phyloP scores from a whole-genome alignment of 2,888 invertebrate genomes.

The Drosophila phalerata region DNA sequence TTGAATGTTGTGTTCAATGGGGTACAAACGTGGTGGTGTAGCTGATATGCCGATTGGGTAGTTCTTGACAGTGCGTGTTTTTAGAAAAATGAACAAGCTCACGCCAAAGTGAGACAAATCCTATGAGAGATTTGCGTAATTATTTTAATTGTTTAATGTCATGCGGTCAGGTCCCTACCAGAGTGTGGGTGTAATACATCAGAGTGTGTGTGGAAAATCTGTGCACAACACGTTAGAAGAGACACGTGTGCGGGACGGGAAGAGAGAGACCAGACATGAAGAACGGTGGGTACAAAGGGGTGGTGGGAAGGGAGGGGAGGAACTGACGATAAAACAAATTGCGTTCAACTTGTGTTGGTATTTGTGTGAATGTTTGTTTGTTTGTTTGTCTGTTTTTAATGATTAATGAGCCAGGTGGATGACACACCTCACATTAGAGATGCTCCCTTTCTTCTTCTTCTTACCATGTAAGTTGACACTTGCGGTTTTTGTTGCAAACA shows the following conservation, averaged over 20 bases:
- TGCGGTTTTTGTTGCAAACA: conserved; percentile 38
- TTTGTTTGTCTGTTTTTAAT: conserved; percentile 63
- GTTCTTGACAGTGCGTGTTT: conserved; percentile 6
- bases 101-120: conserved; percentile 67
- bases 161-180: conserved; percentile 67
- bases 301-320: neutral
- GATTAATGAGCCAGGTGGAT: conserved; percentile 68
- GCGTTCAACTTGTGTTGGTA: conserved; percentile 61
- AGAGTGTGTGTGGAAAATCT: conserved; percentile 47
- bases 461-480: conserved; percentile 65
- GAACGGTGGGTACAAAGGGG: neutral
- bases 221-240: conserved; percentile 40
- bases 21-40: neutral
- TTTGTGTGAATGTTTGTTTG: conserved; percentile 19
- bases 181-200: conserved; percentile 16
- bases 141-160: conserved; percentile 82
- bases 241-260: conserved; percentile 29
- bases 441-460: neutral
- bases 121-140: conserved; percentile 77
- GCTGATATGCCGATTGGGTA: neutral
- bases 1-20: neutral
- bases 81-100: conserved; percentile 32
- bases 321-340: conserved; percentile 71
- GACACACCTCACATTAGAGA: conserved; percentile 33
- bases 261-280: neutral